A percentile compares a stretch with the other conserved stretches of the same genome.
Evolutionary conservation across 2,888 invertebrate species (phyloP).

Genomic region (Rhabditoides inermis): DNA sequence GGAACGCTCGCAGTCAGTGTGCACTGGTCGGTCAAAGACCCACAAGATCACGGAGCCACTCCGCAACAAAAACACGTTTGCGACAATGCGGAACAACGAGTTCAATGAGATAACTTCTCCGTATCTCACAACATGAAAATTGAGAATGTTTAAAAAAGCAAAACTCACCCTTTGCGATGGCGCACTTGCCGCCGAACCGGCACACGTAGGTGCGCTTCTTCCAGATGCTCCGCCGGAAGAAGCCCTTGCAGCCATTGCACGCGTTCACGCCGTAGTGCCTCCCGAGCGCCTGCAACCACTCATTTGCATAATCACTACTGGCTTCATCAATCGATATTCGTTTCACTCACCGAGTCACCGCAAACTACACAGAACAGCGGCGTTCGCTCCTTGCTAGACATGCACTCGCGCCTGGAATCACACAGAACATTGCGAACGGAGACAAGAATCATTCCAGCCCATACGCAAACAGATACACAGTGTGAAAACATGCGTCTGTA

Average conservation of each 20-base stretch:
- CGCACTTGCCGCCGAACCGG: constrained; percentile 21
- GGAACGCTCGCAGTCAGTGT: too few species aligned
- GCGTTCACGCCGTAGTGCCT: constrained; percentile 38
- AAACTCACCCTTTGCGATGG: constrained; percentile 21
- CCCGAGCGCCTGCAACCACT: constrained; percentile 24
- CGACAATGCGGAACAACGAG: too few species aligned
- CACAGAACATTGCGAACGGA: background rate
- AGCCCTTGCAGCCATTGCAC: constrained; percentile 49
- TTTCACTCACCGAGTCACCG: constrained; percentile 23
- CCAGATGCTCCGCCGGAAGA: constrained; percentile 39
- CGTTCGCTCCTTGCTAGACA: constrained; percentile 7
- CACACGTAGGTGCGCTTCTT: constrained; percentile 32
- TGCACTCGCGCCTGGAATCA: constrained; percentile 4
- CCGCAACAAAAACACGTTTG: background rate
- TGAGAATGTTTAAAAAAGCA: background rate
- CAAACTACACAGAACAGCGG: constrained; percentile 20
- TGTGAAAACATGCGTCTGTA: background rate
- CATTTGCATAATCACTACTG: too few species aligned
- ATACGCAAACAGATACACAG: background rate
- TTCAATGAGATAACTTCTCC: too few species aligned
- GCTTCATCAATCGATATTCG: too few species aligned
- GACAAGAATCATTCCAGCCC: too few species aligned
- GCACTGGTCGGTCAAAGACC: background rate
- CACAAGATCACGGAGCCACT: background rate
- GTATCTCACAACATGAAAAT: background rate